These are phyloP conservation scores for Vesta saturnalis DNA, from an alignment of 2,888 invertebrate species.

Conservation along the genomic window DNA sequence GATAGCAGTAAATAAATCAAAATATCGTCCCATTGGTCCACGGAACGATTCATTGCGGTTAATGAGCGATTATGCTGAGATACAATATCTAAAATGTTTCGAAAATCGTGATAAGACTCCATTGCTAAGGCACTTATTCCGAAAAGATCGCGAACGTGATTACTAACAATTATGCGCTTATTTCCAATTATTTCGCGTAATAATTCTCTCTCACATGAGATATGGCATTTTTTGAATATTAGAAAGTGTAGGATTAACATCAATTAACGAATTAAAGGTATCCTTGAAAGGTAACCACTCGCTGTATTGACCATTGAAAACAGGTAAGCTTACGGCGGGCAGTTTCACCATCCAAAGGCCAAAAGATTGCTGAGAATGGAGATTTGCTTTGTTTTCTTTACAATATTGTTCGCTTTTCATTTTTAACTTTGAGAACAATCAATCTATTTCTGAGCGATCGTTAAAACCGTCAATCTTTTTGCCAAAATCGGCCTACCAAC, in stretches of 20 bases:
- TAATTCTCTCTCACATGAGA: neutral
- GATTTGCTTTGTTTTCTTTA: neutral
- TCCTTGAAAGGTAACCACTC: neutral
- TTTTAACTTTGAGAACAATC: neutral
- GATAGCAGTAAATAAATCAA: neutral
- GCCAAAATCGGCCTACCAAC: too few species aligned
- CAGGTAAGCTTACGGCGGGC: neutral
- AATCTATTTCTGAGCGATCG: neutral
- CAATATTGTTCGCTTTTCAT: neutral
- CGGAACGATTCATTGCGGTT: neutral
- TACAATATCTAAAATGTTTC: neutral
- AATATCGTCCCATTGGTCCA: neutral
- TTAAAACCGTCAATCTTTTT: neutral
- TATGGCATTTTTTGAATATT: neutral
- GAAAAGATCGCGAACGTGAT: neutral
- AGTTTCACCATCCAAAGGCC: neutral
- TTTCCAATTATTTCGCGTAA: neutral
- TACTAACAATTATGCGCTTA: neutral
- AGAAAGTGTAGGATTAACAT: neutral
- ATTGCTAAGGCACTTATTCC: neutral
- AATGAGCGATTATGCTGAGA: neutral
- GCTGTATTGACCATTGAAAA: neutral
- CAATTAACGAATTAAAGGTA: neutral
- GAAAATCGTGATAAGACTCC: neutral
- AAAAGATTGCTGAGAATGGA: neutral